Evolutionary conservation across 2,113 vertebrate species (phyloP), one percentile per base, ranked within the genome.

Genomic region (Neopipo cinnamomea): DNA sequence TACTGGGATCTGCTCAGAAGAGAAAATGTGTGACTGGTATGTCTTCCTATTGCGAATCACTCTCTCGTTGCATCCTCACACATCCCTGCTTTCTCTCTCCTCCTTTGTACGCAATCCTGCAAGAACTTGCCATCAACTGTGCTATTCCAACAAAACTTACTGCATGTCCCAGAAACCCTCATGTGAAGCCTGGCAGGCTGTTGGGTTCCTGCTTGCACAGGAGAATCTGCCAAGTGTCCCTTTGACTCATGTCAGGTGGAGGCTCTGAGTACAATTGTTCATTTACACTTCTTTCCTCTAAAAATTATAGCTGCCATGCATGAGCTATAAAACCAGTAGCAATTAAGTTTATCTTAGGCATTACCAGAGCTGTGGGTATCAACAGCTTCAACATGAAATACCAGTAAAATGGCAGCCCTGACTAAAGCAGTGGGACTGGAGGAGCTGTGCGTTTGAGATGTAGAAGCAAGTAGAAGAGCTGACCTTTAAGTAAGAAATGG

Each of bases 371-470:
- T 84, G 58, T 47, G 37, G 35, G 31, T 55, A 22, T 71, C 42
- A 63, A 59, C 21, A 87, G 42, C 18, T 78, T 89, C 31, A 70
- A n/a, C 20, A 35, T 8, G 31, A 87, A 92, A 78, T 63, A n/a
- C 5, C 46, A 80, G n/a, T 63, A 58, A 86, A 90, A 89, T 1
- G 3, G 59, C 47, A 92, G 56, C 49, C 39, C 25, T 84, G 58
- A 92, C 21, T 65, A 82, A 92, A 89, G 65, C 49, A 75, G 24
- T 21, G 52, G 37, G 25, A 67, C 13, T 58, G 65, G 24, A 86
- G 49, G 31, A 72, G 22, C 23, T 74, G 37, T 0, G 0, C 23
- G 24, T 0, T 1, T 65, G 44, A 90, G 12, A 16, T 37, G 52
- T 17, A 52, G 56, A 56, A 84, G 33, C 27, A 33, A 0, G 5